Percentiles rank a stretch among this genome's conserved stretches.
These are phyloP conservation scores for Parazoanthus atlanticus DNA, from an alignment of 92 coral and sea anemone species.

Conservation along the genomic window DNA sequence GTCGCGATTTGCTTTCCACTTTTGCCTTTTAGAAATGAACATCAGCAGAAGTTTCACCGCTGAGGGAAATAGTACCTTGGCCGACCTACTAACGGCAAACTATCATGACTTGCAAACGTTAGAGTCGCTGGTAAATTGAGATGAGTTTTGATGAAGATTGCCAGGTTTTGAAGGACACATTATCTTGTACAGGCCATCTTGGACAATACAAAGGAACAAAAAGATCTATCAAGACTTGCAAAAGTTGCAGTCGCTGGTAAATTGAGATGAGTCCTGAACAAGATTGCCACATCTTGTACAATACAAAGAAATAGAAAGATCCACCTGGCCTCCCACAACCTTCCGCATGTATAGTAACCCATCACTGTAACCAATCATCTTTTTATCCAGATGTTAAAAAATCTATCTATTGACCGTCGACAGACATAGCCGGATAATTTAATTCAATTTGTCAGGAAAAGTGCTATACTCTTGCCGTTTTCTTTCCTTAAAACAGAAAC, in stretches of 20 bases:
- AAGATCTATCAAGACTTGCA: background rate
- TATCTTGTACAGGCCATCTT: background rate
- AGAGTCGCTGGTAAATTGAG: constrained; percentile 19
- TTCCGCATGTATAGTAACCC: too few species aligned
- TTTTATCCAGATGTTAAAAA: too few species aligned
- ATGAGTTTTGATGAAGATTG: background rate
- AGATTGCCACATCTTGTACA: background rate
- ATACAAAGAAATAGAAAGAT: too few species aligned
- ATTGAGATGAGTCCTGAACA: background rate
- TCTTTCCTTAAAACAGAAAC: background rate
- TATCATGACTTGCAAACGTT: background rate
- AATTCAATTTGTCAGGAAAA: background rate
- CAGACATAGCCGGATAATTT: too few species aligned
- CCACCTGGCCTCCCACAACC: too few species aligned
- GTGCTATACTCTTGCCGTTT: background rate
- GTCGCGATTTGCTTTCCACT: background rate
- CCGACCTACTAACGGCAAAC: constrained; percentile 1
- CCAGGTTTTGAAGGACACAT: background rate
- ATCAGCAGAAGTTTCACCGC: constrained; percentile 27
- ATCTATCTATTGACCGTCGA: background rate
- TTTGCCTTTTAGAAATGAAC: constrained; percentile 18
- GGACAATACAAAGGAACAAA: too few species aligned
- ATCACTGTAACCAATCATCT: too few species aligned
- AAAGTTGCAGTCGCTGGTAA: constrained; percentile 18
- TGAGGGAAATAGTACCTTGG: constrained; percentile 1